Conservation (phyloP, 2,888 invertebrate species). For the Drosophila suboccidentalis region DNA sequence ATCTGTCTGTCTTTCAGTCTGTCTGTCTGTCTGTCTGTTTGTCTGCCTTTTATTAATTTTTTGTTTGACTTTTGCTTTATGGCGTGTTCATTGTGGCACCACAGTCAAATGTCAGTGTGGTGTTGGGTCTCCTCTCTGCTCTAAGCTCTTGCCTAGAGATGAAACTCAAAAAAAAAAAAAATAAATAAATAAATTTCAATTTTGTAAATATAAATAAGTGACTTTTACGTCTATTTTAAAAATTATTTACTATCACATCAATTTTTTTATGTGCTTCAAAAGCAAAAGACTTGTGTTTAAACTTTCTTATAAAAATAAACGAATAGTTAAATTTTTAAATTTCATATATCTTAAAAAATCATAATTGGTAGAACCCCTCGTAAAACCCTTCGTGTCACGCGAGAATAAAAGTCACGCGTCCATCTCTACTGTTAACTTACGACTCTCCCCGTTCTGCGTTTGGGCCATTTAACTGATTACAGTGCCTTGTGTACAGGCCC, state of each 20-base stretch:
- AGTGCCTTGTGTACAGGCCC: conserved; percentile 77
- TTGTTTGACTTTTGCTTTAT: conserved; percentile 83
- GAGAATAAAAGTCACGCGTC: neutral
- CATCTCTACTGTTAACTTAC: conserved; percentile 7
- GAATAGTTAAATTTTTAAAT: too few species aligned
- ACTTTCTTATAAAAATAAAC: too few species aligned
- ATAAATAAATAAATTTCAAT: too few species aligned
- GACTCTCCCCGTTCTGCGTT: conserved; percentile 12
- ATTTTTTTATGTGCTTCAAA: too few species aligned
- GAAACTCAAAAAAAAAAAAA: too few species aligned
- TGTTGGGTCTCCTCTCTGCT: conserved; percentile 17
- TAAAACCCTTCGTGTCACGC: conserved; percentile 27
- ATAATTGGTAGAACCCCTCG: too few species aligned
- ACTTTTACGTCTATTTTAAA: too few species aligned
- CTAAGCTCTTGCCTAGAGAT: conserved; percentile 22
- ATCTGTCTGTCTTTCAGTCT: conserved; percentile 19
- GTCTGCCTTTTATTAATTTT: conserved; percentile 75
- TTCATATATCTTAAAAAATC: too few species aligned
- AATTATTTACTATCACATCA: too few species aligned
- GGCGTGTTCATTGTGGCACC: conserved; percentile 79
- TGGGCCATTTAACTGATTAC: conserved; percentile 73
- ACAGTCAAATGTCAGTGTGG: conserved; percentile 59
- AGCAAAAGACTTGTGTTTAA: too few species aligned
- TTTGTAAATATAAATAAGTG: too few species aligned
- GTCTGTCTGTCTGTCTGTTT: conserved; percentile 13